Base-by-base conservation (phyloP, 1,140 invertebrate species). In the Drosophila ironensis region DNA sequence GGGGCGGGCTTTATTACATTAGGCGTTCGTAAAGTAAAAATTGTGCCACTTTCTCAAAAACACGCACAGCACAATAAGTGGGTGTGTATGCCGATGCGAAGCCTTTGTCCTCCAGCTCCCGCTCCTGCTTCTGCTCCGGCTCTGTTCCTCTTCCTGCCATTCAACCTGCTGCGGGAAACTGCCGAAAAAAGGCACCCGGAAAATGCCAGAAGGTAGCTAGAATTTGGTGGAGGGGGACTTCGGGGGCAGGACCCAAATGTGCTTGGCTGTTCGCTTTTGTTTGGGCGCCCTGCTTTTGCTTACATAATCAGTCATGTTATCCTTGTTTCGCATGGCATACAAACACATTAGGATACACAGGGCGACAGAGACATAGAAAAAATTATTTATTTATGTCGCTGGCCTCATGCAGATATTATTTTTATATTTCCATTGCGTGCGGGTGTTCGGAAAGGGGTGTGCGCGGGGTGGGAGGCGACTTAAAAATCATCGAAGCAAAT, bases 251-350 rank as follows among this genome's bases (percentile, higher is more conserved):
- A 24, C 56, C 45, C 54, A 77, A 59, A 72, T 69, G 68, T 68
- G 73, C 48, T 72, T 52, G 53, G 46, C 72, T 56, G 33, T 68
- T 57, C 71, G 56, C 76, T 72, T 60, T 60, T 44, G 51, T 41
- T 42, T 37, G 45, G 56, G 30, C 35, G 60, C 53, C 46, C 35
- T 48, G 38, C 68, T 70, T 66, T 84, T 67, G 82, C 82, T 88
- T 88, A 88, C 80, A 86, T 77, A 88, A 88, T 88, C 87, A 88
- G 72, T 88, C 86, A 88, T 77, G 78, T 84, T 86, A 88, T 88
- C 78, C 78, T 86, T 86, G 78, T 86, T 72, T 42, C 78, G 63
- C 77, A 54, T 40, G 53, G 35, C 30, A 50, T 42, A 44, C 51
- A 60, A 40, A 41, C 35, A 50, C 14, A 77, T 37, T 35, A 17